Evolutionary conservation across 2,888 invertebrate genomes (phyloP).

Genomic region (Phaedon cochleariae): DNA sequence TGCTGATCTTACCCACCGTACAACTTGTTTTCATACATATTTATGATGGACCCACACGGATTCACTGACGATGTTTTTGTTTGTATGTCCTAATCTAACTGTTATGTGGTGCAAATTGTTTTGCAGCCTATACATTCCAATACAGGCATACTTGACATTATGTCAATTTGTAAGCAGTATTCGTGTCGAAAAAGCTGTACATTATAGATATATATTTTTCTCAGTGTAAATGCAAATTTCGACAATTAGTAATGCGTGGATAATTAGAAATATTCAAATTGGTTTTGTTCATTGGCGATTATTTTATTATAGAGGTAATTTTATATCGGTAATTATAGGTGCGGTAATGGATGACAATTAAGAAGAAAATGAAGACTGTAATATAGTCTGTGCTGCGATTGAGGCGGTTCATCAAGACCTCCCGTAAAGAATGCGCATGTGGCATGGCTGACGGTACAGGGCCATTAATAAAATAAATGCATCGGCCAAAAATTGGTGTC

Average conservation of each 20-base stretch:
- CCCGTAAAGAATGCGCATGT: constrained; percentile 10
- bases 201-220: neutral
- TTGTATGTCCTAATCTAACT: too few species aligned
- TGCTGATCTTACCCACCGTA: too few species aligned
- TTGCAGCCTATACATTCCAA: too few species aligned
- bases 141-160: too few species aligned
- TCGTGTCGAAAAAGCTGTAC: too few species aligned
- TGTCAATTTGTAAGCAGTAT: too few species aligned
- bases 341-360: constrained; percentile 16
- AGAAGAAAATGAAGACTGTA: constrained; percentile 12
- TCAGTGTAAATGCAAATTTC: constrained; percentile 13
- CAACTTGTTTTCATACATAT: too few species aligned
- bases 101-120: too few species aligned
- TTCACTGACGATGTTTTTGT: too few species aligned
- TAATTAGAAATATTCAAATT: constrained; percentile 22
- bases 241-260: constrained; percentile 12
- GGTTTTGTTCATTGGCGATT: constrained; percentile 13
- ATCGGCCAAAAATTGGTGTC: neutral
- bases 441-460: neutral
- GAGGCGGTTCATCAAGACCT: constrained; percentile 4
- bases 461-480: neutral
- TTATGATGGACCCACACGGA: too few species aligned
- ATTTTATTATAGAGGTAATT: constrained; percentile 14
- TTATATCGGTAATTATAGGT: constrained; percentile 12
- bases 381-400: constrained; percentile 1